phyloP scores from a whole-genome alignment of 1,140 invertebrate genomes.

The Carcinoscorpius rotundicauda region DNA sequence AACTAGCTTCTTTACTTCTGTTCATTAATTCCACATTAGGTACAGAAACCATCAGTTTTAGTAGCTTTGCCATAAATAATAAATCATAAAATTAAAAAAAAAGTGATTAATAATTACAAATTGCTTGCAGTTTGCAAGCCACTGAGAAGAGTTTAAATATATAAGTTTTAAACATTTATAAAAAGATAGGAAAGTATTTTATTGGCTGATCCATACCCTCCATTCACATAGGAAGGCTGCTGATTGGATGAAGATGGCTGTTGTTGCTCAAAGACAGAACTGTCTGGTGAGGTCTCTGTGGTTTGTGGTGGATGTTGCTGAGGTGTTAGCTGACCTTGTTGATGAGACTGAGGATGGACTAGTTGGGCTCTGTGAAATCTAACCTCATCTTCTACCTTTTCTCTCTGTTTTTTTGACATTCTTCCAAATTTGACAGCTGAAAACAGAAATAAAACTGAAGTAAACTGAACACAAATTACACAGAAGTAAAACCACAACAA shows the following conservation, averaged over 20 bases:
- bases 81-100: too few relatives aligned
- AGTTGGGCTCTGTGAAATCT: conserved; percentile 67
- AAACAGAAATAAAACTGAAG: conserved; percentile 30
- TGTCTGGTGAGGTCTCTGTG: conserved; percentile 67
- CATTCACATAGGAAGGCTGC: conserved; percentile 40
- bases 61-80: too few relatives aligned
- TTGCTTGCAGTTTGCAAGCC: too few relatives aligned
- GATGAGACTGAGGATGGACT: conserved; percentile 18
- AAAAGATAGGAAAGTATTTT: too few relatives aligned
- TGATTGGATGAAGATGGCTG: conserved; percentile 78
- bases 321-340: conserved; percentile 33
- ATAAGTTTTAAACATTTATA: too few relatives aligned
- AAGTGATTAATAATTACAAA: too few relatives aligned
- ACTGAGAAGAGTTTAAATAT: too few relatives aligned
- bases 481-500: too few relatives aligned
- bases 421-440: conserved; percentile 98
- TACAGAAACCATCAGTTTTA: too few relatives aligned
- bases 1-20: too few relatives aligned
- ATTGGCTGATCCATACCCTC: conserved; percentile 42
- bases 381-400: conserved; percentile 98
- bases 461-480: too few relatives aligned
- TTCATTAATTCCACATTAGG: too few relatives aligned
- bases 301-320: conserved; percentile 63
- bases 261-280: conserved; percentile 59
- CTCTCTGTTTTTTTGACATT: conserved; percentile 99